Conservation (phyloP, 2,113 vertebrate genomes). For the Alectura lathami region DNA sequence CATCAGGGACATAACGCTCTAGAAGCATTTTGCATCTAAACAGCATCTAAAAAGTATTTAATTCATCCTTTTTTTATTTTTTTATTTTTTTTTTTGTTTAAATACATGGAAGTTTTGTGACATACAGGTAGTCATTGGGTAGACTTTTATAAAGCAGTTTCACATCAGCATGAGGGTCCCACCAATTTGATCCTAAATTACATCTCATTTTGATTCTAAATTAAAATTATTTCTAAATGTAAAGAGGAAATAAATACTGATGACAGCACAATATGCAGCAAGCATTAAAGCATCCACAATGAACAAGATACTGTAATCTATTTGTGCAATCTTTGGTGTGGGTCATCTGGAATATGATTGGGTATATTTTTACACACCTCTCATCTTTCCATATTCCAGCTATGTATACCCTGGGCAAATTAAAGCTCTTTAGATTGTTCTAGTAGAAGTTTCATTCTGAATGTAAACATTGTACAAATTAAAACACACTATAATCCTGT, state of each 20-base stretch:
- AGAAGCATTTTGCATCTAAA: background rate
- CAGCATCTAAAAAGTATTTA: background rate
- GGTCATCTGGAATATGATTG: background rate
- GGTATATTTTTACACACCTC: background rate
- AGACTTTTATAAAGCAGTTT: constrained; percentile 8
- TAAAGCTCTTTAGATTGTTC: background rate
- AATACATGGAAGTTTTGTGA: background rate
- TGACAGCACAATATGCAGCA: background rate
- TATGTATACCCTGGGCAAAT: background rate
- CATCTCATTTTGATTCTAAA: background rate
- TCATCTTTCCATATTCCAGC: background rate
- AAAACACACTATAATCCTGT: background rate
- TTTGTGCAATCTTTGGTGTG: background rate
- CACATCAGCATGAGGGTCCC: rapidly evolving
- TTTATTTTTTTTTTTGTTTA: background rate
- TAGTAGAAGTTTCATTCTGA: background rate
- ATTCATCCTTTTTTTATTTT: background rate
- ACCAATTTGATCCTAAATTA: background rate
- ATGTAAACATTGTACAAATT: background rate
- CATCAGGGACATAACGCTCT: background rate
- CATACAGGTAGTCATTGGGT: background rate
- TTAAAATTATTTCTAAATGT: background rate
- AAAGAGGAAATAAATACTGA: background rate
- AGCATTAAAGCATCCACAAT: background rate
- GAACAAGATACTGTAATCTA: background rate